Conservation (phyloP, 1,140 invertebrate species). For the Drosophila nebulosa region DNA sequence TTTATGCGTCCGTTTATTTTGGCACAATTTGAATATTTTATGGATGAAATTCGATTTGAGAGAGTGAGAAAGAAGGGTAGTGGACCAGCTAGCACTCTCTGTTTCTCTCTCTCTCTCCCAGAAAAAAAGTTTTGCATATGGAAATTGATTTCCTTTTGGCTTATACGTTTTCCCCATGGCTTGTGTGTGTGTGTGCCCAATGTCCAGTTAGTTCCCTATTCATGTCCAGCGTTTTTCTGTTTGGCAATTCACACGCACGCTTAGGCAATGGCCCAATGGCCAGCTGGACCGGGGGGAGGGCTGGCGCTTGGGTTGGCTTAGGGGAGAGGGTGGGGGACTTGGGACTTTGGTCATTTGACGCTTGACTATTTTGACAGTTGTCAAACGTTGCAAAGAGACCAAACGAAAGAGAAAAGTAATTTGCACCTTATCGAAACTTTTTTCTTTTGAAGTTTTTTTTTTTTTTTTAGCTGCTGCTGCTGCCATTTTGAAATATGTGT, state of each 20-base stretch:
- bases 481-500: constrained; percentile 31
- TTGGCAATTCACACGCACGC: constrained; percentile 55
- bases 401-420: constrained; percentile 62
- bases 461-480: not conserved
- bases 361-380: constrained; percentile 65
- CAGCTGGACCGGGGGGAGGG: not conserved
- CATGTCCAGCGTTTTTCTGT: constrained; percentile 2
- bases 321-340: too few relatives aligned
- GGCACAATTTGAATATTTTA: constrained; percentile 77
- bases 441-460: not conserved
- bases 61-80: not conserved
- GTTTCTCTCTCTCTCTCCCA: not conserved
- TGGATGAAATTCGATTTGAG: constrained; percentile 69
- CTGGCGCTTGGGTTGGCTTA: too few relatives aligned
- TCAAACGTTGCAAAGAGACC: constrained; percentile 44
- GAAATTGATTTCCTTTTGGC: constrained; percentile 75
- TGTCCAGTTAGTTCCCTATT: constrained; percentile 37
- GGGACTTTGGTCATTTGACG: constrained; percentile 51
- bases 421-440: constrained; percentile 51
- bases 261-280: constrained; percentile 36
- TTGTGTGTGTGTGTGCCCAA: constrained; percentile 34
- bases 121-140: constrained; percentile 76
- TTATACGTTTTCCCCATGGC: constrained; percentile 24
- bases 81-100: not conserved
- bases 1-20: constrained; percentile 74